Conservation (phyloP, 2,797 vertebrate species). For the Brotula barbata region DNA sequence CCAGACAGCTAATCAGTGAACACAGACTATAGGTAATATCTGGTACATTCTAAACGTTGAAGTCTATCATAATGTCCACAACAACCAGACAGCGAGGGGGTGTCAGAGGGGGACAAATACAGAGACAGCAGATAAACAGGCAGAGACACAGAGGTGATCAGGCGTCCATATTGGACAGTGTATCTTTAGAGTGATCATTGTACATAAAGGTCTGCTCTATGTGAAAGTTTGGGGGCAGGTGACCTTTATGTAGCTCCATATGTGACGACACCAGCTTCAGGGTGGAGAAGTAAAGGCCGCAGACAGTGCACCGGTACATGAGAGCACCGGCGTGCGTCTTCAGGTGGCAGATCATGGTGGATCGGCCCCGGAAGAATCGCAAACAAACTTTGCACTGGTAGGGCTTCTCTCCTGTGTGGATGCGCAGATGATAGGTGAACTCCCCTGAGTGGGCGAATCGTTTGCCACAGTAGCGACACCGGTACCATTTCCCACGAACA, state of each 20-base stretch:
- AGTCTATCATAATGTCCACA: constrained; percentile 36
- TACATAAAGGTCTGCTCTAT: constrained; percentile 99
- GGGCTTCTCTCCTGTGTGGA: constrained; percentile 96
- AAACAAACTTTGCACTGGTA: constrained; percentile 98
- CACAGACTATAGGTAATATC: constrained; percentile 14
- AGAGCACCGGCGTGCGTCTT: constrained; percentile 96
- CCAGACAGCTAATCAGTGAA: constrained; percentile 6
- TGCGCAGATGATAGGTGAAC: constrained; percentile 96
- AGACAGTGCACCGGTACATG: constrained; percentile 97
- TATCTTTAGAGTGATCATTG: constrained; percentile 96
- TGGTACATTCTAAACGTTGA: constrained; percentile 37
- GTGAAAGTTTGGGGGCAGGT: constrained; percentile 92
- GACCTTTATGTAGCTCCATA: constrained; percentile 93
- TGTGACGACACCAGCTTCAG: constrained; percentile 97
- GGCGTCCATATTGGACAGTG: constrained; percentile 83
- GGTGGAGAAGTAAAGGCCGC: constrained; percentile 94
- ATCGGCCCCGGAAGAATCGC: constrained; percentile 96
- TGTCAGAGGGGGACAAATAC: neutral
- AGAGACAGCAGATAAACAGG: neutral
- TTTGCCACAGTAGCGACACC: constrained; percentile 95
- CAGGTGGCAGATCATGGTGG: constrained; percentile 98
- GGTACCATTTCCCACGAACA: constrained; percentile 82
- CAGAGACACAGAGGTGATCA: constrained; percentile 66
- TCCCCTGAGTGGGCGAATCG: constrained; percentile 97
- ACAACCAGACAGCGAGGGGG: constrained; percentile 24